Evolutionary conservation across 2,113 vertebrate genomes (phyloP), one percentile per base, ranked within the genome.

Genomic region (Bos indicus): DNA sequence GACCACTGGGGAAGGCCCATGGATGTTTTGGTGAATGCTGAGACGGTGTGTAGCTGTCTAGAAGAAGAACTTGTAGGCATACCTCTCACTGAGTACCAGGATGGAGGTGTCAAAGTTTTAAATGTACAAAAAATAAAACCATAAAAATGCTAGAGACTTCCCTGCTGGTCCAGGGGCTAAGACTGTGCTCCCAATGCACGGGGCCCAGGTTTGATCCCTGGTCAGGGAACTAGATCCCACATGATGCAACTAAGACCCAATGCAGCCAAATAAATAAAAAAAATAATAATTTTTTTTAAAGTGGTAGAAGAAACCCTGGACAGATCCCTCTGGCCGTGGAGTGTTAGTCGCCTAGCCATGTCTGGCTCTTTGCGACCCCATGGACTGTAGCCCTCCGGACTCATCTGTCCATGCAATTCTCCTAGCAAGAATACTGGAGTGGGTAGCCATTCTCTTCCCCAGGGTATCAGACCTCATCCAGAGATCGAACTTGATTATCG

Each of bases 11-110:
- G 36, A 14, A 7, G 23, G 3, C 40, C 23, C 6, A 1, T 11
- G 26, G 23, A 0, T 26, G 16, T 71, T 4, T 1, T 2, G 2
- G 1, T 14, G 1, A n/a, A 2, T 3, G 15, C 6, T 21, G 67
- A 82, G 64, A 30, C 12, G 0, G 33, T 16, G 23, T 2, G 33
- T 1, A 23, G 30, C 25, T 15, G 2, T 21, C 3, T 13, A 2
- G 28, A 28, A 15, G 48, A 40, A 36, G 5, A 3, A 3, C 21
- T 23, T 8, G 30, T 10, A 3, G 17, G 7, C 26, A 9, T 2
- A 0, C 51, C 59, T 86, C 23, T 67, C 40, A 1, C 1, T 3
- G 40, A 51, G 33, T 10, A 7, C 30, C 57, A 23, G 46, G 82
- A 14, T 2, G 16, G 19, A 11, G 12, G 46, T 1, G 30, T 60